A percentile compares a stretch with the other conserved stretches of the same genome.
Conservation (phyloP, 2,797 vertebrate genomes). For the Molossus molossus region DNA sequence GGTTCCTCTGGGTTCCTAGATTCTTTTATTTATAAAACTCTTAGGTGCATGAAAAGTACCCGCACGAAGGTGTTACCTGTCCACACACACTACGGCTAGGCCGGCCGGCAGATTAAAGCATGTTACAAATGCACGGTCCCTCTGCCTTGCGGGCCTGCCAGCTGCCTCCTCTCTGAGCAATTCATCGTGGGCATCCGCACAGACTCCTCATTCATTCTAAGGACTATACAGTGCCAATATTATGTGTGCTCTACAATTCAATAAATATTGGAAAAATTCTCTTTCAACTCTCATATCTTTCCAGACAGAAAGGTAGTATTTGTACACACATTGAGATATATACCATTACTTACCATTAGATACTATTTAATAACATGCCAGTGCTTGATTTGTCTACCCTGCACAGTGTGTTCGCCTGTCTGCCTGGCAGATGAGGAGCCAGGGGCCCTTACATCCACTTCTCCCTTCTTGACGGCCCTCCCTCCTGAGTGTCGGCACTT, state of each 20-base stretch:
- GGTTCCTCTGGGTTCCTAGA: not conserved
- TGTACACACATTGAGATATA: not conserved
- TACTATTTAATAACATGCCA: not conserved
- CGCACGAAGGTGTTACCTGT: not conserved
- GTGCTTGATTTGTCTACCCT: not conserved
- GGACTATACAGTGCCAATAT: fast-evolving
- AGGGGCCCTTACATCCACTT: not conserved
- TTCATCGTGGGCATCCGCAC: fast-evolving
- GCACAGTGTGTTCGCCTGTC: no score
- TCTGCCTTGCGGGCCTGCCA: not conserved
- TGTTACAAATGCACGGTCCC: not conserved
- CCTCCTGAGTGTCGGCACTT: not conserved
- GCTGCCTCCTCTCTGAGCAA: not conserved
- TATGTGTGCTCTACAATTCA: not conserved
- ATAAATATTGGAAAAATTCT: no score
- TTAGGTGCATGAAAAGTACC: not conserved
- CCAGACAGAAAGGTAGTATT: not conserved
- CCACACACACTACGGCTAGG: fast-evolving
- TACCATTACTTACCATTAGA: not conserved
- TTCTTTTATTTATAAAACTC: not conserved
- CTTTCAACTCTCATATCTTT: not conserved
- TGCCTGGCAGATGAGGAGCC: not conserved
- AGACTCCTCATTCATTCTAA: not conserved
- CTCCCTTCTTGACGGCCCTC: not conserved
- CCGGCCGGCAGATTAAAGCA: not conserved